phyloP scores from a whole-genome alignment of 1,140 invertebrate species.

The Drosophila nikananu region DNA sequence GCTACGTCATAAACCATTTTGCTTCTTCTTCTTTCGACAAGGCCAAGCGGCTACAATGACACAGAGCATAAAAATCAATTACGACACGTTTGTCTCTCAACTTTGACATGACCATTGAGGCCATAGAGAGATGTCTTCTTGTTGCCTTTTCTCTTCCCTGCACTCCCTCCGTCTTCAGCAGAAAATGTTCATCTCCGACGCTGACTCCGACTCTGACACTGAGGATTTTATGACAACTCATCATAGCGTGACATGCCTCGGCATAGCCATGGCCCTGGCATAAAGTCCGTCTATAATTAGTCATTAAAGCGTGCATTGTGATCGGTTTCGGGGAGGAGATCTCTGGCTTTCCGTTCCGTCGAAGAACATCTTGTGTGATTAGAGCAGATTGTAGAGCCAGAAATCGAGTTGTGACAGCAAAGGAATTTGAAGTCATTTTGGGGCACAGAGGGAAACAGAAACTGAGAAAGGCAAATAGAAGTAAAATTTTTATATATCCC shows the following conservation, averaged over 20 bases:
- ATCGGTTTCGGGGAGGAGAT: constrained; percentile 34
- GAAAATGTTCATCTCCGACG: constrained; percentile 23
- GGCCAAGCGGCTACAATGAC: constrained; percentile 70
- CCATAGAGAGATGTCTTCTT: constrained; percentile 16
- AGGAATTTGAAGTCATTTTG: constrained; percentile 56
- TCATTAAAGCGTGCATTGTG: constrained; percentile 82
- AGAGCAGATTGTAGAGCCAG: constrained; percentile 32
- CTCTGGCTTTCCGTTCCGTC: constrained; percentile 20
- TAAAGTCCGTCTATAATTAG: constrained; percentile 79
- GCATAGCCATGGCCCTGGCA: constrained; percentile 37
- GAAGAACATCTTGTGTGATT: constrained; percentile 47
- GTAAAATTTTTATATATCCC: too few species aligned
- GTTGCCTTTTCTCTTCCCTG: constrained; percentile 1
- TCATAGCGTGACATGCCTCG: constrained; percentile 76
- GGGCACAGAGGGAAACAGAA: constrained; percentile 1
- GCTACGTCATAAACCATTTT: constrained; percentile 48
- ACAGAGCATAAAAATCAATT: constrained; percentile 83
- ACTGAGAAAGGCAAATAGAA: neutral
- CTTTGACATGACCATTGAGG: constrained; percentile 67
- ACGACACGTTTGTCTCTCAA: constrained; percentile 80
- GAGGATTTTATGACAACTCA: constrained; percentile 83
- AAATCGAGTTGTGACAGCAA: constrained; percentile 39
- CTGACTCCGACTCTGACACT: constrained; percentile 49
- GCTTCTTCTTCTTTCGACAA: constrained; percentile 35
- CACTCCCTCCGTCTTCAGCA: constrained; percentile 17